A percentile compares a stretch with the other conserved stretches of the same genome.
Conservation (phyloP, 2,888 invertebrate genomes). For the Neoaliturus tenellus region DNA sequence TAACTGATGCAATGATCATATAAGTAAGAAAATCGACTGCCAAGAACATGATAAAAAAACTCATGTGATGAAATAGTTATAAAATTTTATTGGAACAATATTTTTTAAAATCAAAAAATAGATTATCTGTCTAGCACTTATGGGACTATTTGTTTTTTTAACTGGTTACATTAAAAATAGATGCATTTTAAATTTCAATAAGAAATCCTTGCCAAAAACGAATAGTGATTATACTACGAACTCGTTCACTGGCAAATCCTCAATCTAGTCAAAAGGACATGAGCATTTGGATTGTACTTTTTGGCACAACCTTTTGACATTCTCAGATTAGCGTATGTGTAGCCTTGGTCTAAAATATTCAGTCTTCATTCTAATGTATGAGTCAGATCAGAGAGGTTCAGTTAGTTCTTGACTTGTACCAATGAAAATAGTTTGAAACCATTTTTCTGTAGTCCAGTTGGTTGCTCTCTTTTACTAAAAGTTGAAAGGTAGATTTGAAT, state of each 20-base stretch:
- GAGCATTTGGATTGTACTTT: background rate
- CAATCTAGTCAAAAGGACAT: background rate
- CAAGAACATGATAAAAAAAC: too few relatives aligned
- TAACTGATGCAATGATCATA: too few relatives aligned
- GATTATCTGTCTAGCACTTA: too few relatives aligned
- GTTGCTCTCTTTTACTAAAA: background rate
- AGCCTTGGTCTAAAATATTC: background rate
- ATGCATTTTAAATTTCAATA: too few relatives aligned
- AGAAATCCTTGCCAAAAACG: background rate
- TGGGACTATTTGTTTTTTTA: too few relatives aligned
- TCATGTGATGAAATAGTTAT: too few relatives aligned
- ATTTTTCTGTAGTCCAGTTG: too few relatives aligned
- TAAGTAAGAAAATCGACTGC: too few relatives aligned
- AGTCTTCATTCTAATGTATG: background rate
- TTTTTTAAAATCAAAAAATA: too few relatives aligned
- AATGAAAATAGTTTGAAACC: too few relatives aligned
- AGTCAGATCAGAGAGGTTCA: background rate
- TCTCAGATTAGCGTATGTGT: background rate
- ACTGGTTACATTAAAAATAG: too few relatives aligned
- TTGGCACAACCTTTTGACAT: slow-evolving; percentile 5
- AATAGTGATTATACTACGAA: background rate
- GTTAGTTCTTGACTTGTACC: background rate
- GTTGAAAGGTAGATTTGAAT: background rate
- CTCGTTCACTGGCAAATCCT: background rate
- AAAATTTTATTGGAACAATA: too few relatives aligned